A percentile compares a stretch with the other conserved stretches of the same genome.
Evolutionary conservation across 2,113 vertebrate species (phyloP).

Genomic region (Polyodon spathula): DNA sequence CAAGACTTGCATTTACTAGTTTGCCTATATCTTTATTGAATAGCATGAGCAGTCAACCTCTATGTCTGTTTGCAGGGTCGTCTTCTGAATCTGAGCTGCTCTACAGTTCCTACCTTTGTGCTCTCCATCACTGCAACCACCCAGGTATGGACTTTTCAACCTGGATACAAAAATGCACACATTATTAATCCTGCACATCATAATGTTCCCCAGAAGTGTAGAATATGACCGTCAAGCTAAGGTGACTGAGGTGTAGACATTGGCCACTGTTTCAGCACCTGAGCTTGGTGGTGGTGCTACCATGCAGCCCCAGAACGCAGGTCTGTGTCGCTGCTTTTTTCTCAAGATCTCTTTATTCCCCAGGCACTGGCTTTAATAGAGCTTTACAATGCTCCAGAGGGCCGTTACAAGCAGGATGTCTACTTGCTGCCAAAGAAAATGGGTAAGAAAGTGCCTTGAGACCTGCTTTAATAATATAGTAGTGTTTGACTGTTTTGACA

Average conservation of each 20-base stretch:
- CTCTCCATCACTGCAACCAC: constrained; percentile 94
- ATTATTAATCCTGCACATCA: too few relatives aligned
- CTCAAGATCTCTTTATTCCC: constrained; percentile 12
- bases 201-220: too few relatives aligned
- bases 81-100: constrained; percentile 88
- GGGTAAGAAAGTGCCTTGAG: constrained; percentile 69
- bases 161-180: too few relatives aligned
- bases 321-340: neutral
- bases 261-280: too few relatives aligned
- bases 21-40: neutral
- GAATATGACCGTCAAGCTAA: too few relatives aligned
- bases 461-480: too few relatives aligned
- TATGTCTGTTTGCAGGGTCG: constrained; percentile 55
- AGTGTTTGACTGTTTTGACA: too few relatives aligned
- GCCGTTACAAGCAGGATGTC: constrained; percentile 91
- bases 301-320: too few relatives aligned
- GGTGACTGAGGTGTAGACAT: neutral
- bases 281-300: too few relatives aligned
- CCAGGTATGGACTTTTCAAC: constrained; percentile 76
- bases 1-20: neutral
- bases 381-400: constrained; percentile 88
- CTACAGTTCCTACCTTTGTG: constrained; percentile 93
- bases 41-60: neutral
- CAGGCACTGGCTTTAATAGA: constrained; percentile 91
- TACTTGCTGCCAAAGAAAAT: constrained; percentile 93